Conservation (phyloP, 2,888 invertebrate species). For the Pammene fasciana region DNA sequence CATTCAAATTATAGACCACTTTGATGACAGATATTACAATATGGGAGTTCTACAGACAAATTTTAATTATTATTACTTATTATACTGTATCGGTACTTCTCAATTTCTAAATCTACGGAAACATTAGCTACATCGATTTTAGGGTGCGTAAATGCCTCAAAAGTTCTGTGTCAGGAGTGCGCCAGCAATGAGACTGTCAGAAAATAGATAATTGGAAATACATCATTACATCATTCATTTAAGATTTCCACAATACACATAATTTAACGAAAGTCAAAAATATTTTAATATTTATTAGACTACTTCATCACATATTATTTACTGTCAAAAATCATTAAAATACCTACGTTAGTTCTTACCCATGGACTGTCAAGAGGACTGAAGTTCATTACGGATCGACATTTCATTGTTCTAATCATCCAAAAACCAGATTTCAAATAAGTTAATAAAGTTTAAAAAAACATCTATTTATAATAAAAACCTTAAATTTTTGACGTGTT, state of each 20-base stretch:
- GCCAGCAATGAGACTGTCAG: slow-evolving; percentile 66
- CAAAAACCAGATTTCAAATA: not conserved
- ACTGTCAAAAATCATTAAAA: slow-evolving; percentile 64
- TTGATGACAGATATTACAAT: slow-evolving; percentile 78
- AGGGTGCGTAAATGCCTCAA: slow-evolving; percentile 81
- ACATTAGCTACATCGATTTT: slow-evolving; percentile 75
- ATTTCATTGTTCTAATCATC: not conserved
- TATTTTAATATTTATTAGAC: slow-evolving; percentile 77
- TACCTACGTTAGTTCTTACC: slow-evolving; percentile 52
- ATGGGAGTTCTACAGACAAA: slow-evolving; percentile 78
- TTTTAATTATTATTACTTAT: slow-evolving; percentile 72
- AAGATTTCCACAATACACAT: slow-evolving; percentile 78
- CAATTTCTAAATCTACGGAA: slow-evolving; percentile 77
- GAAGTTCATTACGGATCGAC: not conserved
- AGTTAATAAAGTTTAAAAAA: slow-evolving; percentile 11
- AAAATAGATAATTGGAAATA: slow-evolving; percentile 74
- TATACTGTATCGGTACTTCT: slow-evolving; percentile 80
- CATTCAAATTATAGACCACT: slow-evolving; percentile 83
- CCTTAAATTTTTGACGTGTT: not conserved
- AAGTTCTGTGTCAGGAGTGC: slow-evolving; percentile 70
- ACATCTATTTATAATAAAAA: slow-evolving; percentile 15
- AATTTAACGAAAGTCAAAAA: slow-evolving; percentile 70
- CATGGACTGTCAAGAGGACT: not conserved
- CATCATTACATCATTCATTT: slow-evolving; percentile 70
- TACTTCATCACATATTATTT: slow-evolving; percentile 73